Base-by-base conservation (phyloP, 1,140 invertebrate species). In the Aphis gossypii region DNA sequence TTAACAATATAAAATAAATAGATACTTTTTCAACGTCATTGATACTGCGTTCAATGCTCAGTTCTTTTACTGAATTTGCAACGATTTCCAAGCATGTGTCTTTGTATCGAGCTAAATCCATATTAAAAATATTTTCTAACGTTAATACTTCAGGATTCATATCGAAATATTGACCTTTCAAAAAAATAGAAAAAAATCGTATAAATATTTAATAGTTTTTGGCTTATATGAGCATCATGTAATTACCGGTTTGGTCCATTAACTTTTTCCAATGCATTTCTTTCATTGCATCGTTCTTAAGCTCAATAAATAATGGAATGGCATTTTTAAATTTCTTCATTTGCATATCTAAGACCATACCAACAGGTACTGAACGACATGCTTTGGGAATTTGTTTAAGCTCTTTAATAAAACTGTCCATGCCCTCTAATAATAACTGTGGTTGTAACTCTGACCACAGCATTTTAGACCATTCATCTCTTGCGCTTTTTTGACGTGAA, bases 301-400 rank as follows among this genome's bases (percentile, higher is more conserved):
- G 95, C 90, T 98, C 98, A 23, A 98, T 97, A 96, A 99, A 98
- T 38, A 99, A 95, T 0, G 98, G 98, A 14, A 99, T 97, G 0
- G 98, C 97, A 94, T 97, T 97, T 95, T 98, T 98, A 95, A 99
- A 99, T 94, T 97, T 97, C 94, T 97, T 98, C 98, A 99, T 98
- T 94, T 97, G 97, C 8, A 96, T 95, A 94, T 98, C 97, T n/a
- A 99, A 94, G 54, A 96, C 96, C 87, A 96, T 94, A 0, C 97
- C 98, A 11, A 97, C 96, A 0, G 96, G 95, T 84, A 97, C 95
- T 3, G 95, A 94, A 56, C 97, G 96, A 0, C 96, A 95, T 5
- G 95, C 95, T 94, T 96, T 96, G 5, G 97, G 96, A 56, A 97
- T 94, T 94, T 96, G 97, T 94, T 97, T 96, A 94, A 97, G 98